Conservation (phyloP, 2,113 vertebrate species). For the Columba livia region DNA sequence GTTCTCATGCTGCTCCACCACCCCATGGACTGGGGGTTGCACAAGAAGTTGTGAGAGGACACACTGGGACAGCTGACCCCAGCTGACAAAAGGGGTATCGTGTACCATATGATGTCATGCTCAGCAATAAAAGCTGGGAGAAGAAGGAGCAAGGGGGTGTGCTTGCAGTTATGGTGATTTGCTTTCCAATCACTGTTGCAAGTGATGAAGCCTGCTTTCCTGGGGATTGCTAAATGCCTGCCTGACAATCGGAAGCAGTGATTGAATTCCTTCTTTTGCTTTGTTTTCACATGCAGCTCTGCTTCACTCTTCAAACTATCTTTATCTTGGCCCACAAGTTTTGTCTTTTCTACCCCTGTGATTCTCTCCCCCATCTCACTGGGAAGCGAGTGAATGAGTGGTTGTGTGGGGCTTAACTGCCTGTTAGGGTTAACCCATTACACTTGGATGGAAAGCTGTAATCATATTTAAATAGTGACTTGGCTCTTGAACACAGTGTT, state of each 20-base stretch:
- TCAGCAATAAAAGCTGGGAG: background rate
- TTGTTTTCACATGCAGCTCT: background rate
- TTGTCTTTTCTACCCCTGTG: background rate
- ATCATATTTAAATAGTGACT: background rate
- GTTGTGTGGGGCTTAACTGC: background rate
- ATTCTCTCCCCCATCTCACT: background rate
- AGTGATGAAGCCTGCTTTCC: background rate
- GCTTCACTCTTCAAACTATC: background rate
- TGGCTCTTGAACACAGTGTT: background rate
- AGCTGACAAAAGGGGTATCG: background rate
- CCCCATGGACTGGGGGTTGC: background rate
- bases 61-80: background rate
- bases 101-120: background rate
- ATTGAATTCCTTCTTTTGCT: background rate
- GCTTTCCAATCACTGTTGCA: background rate
- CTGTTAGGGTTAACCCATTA: background rate
- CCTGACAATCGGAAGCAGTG: background rate
- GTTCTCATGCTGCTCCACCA: accelerated
- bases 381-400: background rate
- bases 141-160: background rate
- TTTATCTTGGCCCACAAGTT: background rate
- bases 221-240: background rate
- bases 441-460: background rate
- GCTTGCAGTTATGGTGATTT: background rate
- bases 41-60: background rate